Evolutionary conservation across 2,888 invertebrate genomes (phyloP).

Genomic region (Caenorhabditis sp.): DNA sequence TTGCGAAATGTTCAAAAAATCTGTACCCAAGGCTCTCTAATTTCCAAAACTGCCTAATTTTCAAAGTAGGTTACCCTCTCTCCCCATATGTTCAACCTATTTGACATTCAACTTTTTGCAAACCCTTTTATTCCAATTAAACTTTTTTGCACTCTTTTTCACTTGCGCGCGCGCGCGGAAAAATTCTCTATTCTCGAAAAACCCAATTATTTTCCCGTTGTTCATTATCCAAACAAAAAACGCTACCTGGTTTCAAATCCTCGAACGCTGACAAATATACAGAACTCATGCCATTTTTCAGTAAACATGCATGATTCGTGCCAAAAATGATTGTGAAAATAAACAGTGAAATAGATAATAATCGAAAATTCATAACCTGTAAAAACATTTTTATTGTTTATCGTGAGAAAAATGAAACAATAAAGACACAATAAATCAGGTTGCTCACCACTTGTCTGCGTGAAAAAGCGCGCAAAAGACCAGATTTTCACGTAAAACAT

Average conservation of each 20-base stretch:
- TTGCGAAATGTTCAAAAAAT: too few relatives aligned
- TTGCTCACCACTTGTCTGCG: too few relatives aligned
- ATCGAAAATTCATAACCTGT: neutral
- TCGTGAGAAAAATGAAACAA: too few relatives aligned
- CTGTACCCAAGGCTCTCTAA: too few relatives aligned
- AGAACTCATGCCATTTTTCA: slow-evolving; percentile 62
- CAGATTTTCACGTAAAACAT: too few relatives aligned
- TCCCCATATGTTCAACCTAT: neutral
- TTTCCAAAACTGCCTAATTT: too few relatives aligned
- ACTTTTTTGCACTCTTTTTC: neutral
- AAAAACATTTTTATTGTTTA: neutral
- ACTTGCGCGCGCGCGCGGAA: too few relatives aligned
- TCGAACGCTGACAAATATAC: slow-evolving; percentile 62
- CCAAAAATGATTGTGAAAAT: neutral
- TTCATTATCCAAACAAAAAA: neutral
- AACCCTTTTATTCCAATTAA: neutral
- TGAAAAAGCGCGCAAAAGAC: too few relatives aligned
- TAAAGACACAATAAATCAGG: too few relatives aligned
- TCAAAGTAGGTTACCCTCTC: too few relatives aligned
- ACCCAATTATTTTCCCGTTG: neutral
- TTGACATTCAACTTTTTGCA: neutral
- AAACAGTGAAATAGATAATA: neutral
- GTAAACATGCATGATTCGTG: slow-evolving; percentile 41
- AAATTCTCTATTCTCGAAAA: neutral
- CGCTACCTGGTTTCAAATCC: slow-evolving; percentile 49